Evolutionary conservation across 2,113 vertebrate genomes (phyloP).

Genomic region (Corvus cornix): DNA sequence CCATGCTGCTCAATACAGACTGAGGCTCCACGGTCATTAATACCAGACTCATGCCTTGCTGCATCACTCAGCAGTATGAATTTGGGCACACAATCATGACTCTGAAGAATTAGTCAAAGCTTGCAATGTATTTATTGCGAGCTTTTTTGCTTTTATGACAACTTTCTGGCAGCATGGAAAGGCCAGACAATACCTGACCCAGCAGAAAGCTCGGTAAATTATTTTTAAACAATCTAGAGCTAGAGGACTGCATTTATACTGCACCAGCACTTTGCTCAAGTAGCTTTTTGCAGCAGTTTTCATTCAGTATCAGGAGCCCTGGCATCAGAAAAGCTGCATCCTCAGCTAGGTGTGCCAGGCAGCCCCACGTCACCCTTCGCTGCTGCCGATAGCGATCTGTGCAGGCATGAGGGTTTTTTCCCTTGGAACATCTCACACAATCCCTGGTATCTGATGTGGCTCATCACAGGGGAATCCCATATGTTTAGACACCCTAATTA

Average conservation of each 20-base stretch:
- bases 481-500: neutral
- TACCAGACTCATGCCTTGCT: conserved; percentile 22
- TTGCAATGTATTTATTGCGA: neutral
- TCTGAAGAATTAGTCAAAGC: conserved; percentile 11
- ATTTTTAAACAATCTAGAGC: neutral
- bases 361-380: neutral
- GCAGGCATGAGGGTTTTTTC: neutral
- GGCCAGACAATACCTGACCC: conserved; percentile 9
- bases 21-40: conserved; percentile 43
- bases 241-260: neutral
- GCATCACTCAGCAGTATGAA: conserved; percentile 27
- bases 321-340: neutral
- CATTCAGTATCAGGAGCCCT: neutral
- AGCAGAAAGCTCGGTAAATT: neutral
- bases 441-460: conserved; percentile 34
- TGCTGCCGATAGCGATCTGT: neutral
- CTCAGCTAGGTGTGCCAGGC: neutral
- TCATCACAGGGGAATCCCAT: conserved; percentile 42
- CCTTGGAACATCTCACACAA: neutral
- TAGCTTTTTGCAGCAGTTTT: neutral
- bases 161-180: neutral
- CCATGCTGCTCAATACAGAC: conserved; percentile 21
- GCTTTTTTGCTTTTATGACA: neutral
- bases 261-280: neutral
- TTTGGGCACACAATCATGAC: neutral